Percentiles rank a stretch among this genome's conserved stretches.
phyloP scores from a whole-genome alignment of 2,888 invertebrate genomes.

The Drosophila niveifrons region DNA sequence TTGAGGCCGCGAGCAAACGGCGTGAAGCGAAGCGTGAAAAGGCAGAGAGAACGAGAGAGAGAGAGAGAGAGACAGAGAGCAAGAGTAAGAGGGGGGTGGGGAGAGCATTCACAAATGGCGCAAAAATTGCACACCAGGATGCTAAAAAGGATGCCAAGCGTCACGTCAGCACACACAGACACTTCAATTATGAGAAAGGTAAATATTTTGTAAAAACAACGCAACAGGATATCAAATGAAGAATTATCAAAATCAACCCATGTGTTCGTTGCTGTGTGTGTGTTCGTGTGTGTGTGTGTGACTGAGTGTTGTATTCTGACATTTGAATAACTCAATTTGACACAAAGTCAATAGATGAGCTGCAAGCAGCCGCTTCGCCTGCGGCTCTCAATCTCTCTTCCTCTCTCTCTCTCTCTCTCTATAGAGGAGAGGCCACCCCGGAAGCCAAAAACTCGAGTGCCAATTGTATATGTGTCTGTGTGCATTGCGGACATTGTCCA shows the following conservation, averaged over 20 bases:
- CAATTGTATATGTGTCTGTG: conserved; percentile 33
- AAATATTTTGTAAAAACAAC: conserved; percentile 84
- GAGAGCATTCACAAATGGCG: conserved; percentile 65
- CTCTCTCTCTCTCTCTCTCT: no score
- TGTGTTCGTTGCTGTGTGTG: conserved; percentile 51
- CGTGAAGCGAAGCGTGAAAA: conserved; percentile 69
- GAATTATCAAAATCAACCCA: conserved; percentile 79
- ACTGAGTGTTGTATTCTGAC: conserved; percentile 34
- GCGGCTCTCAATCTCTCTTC: conserved; percentile 12
- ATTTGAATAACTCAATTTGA: conserved; percentile 80
- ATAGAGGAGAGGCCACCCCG: conserved; percentile 71
- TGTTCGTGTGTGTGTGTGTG: conserved; percentile 18
- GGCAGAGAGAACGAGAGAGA: conserved; percentile 36
- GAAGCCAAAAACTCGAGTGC: conserved; percentile 72
- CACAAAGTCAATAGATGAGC: conserved; percentile 81
- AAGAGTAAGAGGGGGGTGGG: background rate
- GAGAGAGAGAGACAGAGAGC: background rate
- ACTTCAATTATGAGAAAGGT: conserved; percentile 83
- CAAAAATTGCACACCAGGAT: conserved; percentile 68
- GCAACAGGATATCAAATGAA: conserved; percentile 84
- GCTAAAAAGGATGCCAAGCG: conserved; percentile 57
- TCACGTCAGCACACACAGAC: conserved; percentile 65
- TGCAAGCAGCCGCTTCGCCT: conserved; percentile 32
- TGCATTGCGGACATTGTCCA: conserved; percentile 40
- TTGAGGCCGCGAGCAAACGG: conserved; percentile 27